phyloP scores from a whole-genome alignment of 2,888 invertebrate species.

The Alloscopus bannaensis region DNA sequence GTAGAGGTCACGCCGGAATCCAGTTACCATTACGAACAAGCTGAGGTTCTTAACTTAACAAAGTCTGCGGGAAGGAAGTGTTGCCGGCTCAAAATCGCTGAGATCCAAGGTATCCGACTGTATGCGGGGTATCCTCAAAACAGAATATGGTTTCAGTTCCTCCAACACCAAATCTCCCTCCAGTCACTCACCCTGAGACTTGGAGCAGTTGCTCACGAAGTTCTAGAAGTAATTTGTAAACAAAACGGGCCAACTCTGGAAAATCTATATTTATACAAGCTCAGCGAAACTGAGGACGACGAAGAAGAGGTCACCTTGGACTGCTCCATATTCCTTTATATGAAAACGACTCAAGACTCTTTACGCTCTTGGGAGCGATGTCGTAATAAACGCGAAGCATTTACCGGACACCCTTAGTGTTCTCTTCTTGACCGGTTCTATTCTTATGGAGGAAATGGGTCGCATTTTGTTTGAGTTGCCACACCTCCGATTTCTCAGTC shows the following conservation, averaged over 20 bases:
- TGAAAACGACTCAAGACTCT: background rate
- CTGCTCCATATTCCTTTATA: background rate
- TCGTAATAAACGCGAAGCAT: background rate
- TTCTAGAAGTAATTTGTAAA: constrained; percentile 2
- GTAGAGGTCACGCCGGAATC: too few relatives aligned
- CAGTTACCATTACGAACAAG: too few relatives aligned
- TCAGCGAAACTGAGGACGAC: constrained; percentile 18
- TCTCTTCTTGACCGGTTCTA: constrained; percentile 3
- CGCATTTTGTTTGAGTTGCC: constrained; percentile 13
- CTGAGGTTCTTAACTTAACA: too few relatives aligned
- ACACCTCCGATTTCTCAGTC: constrained; percentile 17
- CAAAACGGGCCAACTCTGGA: constrained; percentile 9
- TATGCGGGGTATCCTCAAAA: constrained; percentile 28
- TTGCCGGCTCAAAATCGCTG: constrained; percentile 4
- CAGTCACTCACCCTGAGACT: constrained; percentile 11
- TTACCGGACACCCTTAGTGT: background rate
- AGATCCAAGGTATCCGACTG: constrained; percentile 30
- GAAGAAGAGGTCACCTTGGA: background rate
- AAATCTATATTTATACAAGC: constrained; percentile 22
- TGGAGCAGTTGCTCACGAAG: background rate
- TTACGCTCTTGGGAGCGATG: constrained; percentile 24
- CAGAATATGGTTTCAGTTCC: constrained; percentile 20
- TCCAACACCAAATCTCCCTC: background rate
- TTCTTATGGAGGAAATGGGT: background rate
- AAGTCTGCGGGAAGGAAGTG: background rate